Evolutionary conservation across 2,113 vertebrate species (phyloP).

Genomic region (Bambusicola thoracicus): DNA sequence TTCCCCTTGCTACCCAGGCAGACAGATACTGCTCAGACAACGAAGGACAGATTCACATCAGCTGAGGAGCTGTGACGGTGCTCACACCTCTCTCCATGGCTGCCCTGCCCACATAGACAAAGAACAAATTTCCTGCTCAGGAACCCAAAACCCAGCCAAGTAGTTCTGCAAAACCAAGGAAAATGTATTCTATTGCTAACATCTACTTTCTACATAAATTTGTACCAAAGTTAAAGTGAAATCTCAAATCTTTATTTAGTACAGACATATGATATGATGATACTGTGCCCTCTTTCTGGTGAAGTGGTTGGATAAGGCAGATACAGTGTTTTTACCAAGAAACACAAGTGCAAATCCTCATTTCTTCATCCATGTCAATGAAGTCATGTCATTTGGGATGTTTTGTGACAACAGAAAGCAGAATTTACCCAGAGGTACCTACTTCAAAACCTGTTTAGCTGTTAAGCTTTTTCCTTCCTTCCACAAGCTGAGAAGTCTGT

Average conservation of each 20-base stretch:
- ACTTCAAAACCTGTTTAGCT: background rate
- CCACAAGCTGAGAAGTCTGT: background rate
- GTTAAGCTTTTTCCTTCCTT: background rate
- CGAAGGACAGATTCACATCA: background rate
- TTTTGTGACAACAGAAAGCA: background rate
- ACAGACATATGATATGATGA: background rate
- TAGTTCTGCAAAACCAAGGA: background rate
- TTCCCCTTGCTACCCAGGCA: background rate
- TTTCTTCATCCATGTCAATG: background rate
- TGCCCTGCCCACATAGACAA: background rate
- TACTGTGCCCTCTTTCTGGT: background rate
- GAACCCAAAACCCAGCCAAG: accelerated
- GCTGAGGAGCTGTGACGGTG: background rate
- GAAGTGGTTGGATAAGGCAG: background rate
- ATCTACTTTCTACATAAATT: accelerated
- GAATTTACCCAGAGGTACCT: background rate
- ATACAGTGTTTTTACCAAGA: background rate
- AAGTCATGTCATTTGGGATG: background rate
- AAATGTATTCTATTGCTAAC: background rate
- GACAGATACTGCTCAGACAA: background rate
- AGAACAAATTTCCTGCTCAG: background rate
- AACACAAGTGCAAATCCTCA: background rate
- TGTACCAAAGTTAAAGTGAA: background rate
- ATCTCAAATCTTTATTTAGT: background rate
- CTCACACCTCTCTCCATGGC: background rate